Conservation (phyloP, 2,113 vertebrate genomes). For the Mustelus asterias region DNA sequence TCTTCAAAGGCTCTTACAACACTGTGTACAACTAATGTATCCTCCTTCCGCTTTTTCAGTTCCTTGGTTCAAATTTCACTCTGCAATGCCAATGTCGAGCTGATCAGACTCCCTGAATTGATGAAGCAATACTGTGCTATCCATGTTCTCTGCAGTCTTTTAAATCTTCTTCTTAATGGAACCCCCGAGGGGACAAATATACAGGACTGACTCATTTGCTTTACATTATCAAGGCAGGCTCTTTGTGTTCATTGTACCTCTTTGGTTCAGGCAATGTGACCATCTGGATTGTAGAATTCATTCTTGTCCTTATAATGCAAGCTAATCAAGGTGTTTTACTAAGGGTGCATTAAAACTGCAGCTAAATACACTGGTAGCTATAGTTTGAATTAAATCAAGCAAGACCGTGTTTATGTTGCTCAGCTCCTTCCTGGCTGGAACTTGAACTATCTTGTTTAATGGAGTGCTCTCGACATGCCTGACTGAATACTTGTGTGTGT, state of each 20-base stretch:
- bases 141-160: background rate
- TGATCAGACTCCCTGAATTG: background rate
- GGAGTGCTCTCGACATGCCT: background rate
- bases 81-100: background rate
- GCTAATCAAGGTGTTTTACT: slow-evolving; percentile 15
- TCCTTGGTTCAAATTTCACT: slow-evolving; percentile 1
- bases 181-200: background rate
- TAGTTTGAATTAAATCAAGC: background rate
- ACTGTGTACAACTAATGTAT: background rate
- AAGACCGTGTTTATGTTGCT: background rate
- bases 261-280: background rate
- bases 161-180: slow-evolving; percentile 23
- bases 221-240: background rate
- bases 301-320: background rate
- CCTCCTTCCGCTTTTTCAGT: background rate
- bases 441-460: slow-evolving; percentile 11
- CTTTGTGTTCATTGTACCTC: background rate
- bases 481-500: background rate
- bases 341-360: background rate
- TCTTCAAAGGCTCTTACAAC: background rate
- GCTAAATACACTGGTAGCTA: background rate
- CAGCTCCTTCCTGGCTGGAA: background rate
- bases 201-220: background rate
- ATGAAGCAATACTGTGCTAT: background rate
- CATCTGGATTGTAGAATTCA: background rate